A percentile compares a stretch with the other conserved stretches of the same genome.
phyloP scores from a whole-genome alignment of 1,140 invertebrate genomes.

The Drosophila ironensis region DNA sequence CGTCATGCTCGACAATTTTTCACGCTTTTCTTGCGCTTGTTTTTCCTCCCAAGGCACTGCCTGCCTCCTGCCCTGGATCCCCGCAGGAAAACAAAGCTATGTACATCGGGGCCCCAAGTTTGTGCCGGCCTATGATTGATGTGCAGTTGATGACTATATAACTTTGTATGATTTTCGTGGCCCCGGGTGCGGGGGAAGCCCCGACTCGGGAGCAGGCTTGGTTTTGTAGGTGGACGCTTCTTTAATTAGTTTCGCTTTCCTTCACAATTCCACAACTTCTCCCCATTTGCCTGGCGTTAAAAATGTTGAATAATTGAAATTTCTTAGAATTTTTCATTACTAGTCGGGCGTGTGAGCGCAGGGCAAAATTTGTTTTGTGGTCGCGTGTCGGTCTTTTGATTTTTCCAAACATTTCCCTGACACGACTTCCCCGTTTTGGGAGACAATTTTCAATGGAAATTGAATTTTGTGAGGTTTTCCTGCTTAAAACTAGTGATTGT shows the following conservation, averaged over 20 bases:
- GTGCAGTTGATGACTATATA: constrained; percentile 78
- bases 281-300: constrained; percentile 73
- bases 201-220: constrained; percentile 15
- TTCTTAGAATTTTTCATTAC: constrained; percentile 71
- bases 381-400: constrained; percentile 63
- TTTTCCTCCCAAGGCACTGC: constrained; percentile 11
- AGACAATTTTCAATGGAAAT: constrained; percentile 47
- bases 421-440: constrained; percentile 2
- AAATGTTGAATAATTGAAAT: constrained; percentile 80
- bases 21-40: constrained; percentile 67
- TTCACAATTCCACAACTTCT: constrained; percentile 19
- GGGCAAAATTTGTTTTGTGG: constrained; percentile 54
- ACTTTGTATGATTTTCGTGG: constrained; percentile 74
- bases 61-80: background rate
- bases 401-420: constrained; percentile 21
- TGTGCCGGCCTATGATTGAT: constrained; percentile 75
- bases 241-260: constrained; percentile 70
- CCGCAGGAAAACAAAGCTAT: constrained; percentile 32
- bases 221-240: constrained; percentile 72
- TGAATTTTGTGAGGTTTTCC: constrained; percentile 40
- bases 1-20: constrained; percentile 78
- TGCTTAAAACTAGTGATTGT: constrained; percentile 44
- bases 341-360: constrained; percentile 27
- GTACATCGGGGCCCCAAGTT: constrained; percentile 39
- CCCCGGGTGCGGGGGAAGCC: constrained; percentile 3